These are phyloP conservation scores for Brachionus asplanchnoidis DNA, from an alignment of 1,140 invertebrate species.

Conservation along the genomic window DNA sequence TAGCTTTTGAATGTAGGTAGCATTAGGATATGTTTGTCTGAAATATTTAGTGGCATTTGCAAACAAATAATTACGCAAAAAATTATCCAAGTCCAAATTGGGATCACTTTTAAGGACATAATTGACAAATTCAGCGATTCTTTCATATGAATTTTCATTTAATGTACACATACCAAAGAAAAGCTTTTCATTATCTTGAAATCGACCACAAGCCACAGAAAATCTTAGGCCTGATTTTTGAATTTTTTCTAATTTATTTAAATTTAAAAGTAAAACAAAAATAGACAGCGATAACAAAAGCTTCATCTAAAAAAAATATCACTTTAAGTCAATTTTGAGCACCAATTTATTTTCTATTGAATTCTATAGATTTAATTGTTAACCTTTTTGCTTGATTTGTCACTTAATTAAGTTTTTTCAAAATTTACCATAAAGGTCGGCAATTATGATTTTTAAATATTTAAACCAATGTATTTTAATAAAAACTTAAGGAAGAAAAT, in stretches of 20 bases:
- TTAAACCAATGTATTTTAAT: too few species aligned
- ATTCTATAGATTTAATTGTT: neutral
- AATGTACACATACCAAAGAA: neutral
- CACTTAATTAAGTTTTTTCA: neutral
- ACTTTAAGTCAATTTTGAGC: neutral
- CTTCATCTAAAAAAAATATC: neutral
- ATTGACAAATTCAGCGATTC: neutral
- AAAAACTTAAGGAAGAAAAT: too few species aligned
- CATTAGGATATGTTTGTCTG: neutral
- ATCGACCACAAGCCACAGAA: neutral
- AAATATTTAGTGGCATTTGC: neutral
- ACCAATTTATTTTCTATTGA: too few species aligned
- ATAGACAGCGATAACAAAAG: neutral
- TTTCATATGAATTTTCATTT: neutral
- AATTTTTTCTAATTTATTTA: neutral
- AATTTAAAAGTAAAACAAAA: neutral
- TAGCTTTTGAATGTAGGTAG: neutral
- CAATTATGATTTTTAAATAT: too few species aligned
- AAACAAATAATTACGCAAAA: neutral
- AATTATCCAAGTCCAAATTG: neutral
- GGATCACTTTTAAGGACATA: neutral
- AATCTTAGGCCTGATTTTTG: neutral
- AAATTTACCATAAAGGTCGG: too few species aligned
- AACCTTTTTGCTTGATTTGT: neutral
- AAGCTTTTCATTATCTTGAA: conserved; percentile 11